A percentile compares a stretch with the other conserved stretches of the same genome.
Conservation (phyloP, 2,797 vertebrate genomes). For the Paramormyrops hopkinsi region DNA sequence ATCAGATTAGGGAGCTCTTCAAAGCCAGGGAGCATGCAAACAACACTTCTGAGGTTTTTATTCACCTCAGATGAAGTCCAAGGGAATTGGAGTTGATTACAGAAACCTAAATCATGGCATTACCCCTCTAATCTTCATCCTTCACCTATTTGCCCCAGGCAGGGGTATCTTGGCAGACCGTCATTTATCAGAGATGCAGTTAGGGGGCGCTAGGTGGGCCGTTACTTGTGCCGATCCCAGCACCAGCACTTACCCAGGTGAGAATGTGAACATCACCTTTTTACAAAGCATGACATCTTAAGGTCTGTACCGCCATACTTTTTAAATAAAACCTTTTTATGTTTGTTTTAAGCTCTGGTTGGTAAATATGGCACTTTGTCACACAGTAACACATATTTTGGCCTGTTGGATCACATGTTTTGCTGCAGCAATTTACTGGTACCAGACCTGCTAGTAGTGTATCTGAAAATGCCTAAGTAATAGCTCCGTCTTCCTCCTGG, state of each 20-base stretch:
- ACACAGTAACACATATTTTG: not conserved
- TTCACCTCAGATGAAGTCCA: conserved; percentile 8
- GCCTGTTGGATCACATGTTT: not conserved
- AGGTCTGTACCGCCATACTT: not conserved
- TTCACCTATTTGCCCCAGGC: conserved; percentile 41
- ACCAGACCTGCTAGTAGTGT: not conserved
- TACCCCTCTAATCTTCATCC: conserved; percentile 41
- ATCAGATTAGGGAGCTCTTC: not conserved
- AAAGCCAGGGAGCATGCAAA: conserved; percentile 25
- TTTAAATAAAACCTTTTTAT: not conserved
- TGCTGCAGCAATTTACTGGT: not conserved
- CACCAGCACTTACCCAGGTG: not conserved
- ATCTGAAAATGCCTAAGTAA: not conserved
- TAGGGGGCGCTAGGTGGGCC: not conserved
- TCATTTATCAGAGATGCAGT: conserved; percentile 40
- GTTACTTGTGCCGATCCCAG: not conserved
- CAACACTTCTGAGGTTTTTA: conserved; percentile 27
- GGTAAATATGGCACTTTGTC: not conserved
- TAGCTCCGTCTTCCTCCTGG: not conserved
- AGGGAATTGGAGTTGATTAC: conserved; percentile 33
- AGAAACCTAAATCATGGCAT: conserved; percentile 37
- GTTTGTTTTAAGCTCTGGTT: not conserved
- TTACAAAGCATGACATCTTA: not conserved
- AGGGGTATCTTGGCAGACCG: conserved; percentile 45
- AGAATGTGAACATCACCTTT: not conserved